Percentiles rank a stretch among this genome's conserved stretches.
Conservation (phyloP, 2,888 invertebrate species). For the Sericinus montela region DNA sequence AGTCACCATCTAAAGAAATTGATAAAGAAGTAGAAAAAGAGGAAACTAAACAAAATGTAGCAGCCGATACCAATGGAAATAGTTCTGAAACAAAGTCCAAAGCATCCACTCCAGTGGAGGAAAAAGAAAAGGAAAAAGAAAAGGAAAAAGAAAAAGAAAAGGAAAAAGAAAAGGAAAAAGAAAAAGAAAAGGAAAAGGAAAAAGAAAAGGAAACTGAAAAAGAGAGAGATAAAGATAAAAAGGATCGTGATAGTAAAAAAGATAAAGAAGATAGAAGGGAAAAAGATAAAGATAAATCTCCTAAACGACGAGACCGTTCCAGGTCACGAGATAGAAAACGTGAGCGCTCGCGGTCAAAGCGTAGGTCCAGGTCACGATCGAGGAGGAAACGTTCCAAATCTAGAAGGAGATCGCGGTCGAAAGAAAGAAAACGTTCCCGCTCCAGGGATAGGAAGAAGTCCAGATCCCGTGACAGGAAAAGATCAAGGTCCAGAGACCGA, state of each 20-base stretch:
- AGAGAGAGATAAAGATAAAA: slow-evolving; percentile 15
- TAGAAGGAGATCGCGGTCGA: slow-evolving; percentile 54
- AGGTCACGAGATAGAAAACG: slow-evolving; percentile 66
- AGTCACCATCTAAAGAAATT: slow-evolving; percentile 46
- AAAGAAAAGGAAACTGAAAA: not conserved
- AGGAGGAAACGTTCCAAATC: slow-evolving; percentile 71
- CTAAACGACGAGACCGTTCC: slow-evolving; percentile 67
- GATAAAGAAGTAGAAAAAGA: slow-evolving; percentile 38
- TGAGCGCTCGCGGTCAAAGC: slow-evolving; percentile 79
- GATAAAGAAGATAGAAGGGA: slow-evolving; percentile 29
- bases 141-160: slow-evolving; percentile 27
- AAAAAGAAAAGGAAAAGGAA: no score
- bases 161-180: slow-evolving; percentile 15
- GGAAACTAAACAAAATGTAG: slow-evolving; percentile 46
- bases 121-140: slow-evolving; percentile 38
- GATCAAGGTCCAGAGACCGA: slow-evolving; percentile 74
- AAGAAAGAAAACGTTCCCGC: slow-evolving; percentile 64
- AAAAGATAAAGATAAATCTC: slow-evolving; percentile 50
- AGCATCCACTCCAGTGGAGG: slow-evolving; percentile 49
- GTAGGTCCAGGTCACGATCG: slow-evolving; percentile 80
- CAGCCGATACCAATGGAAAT: slow-evolving; percentile 50
- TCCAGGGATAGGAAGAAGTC: slow-evolving; percentile 79
- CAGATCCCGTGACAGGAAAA: slow-evolving; percentile 78
- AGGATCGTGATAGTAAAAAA: slow-evolving; percentile 21
- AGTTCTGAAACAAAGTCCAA: slow-evolving; percentile 49